Base-by-base conservation (phyloP, 1,140 invertebrate species). In the Sycophila sp. region DNA sequence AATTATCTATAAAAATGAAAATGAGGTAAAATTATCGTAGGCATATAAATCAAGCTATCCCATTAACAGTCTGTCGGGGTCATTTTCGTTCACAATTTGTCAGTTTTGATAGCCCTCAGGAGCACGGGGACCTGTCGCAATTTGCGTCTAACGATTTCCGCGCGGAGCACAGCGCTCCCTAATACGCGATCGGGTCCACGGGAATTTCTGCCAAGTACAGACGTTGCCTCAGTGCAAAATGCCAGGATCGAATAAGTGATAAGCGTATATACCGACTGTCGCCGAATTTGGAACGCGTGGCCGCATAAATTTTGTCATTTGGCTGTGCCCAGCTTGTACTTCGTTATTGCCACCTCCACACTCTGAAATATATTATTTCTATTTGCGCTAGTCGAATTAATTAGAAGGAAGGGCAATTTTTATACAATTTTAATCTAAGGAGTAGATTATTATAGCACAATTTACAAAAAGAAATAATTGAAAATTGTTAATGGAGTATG, bases 151-250 rank as follows among this genome's bases (percentile, higher is more conserved):
- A 66, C 63, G 63, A 66, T 66, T 66, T 66, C 63, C 36, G 51
- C 7, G 32, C 30, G 5, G 34, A 17, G 32, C 30, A 17, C n/a
- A n/a, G 15, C 51, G 15, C 15, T 28, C 28, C 30, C 38, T 53
- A 34, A 65, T 66, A 40, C 36, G 49, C 36, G 51, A 55, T 51
- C 34, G 47, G 62, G 32, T 66, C 49, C 53, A 40, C 28, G 30
- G 19, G 65, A 68, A 68, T 59, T 68, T 19, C 65, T 68, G 65
- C 65, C 65, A 68, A 68, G 40, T 40, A 22, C 65, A 68, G 65
- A 58, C 55, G 26, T 36, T 28, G 53, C 26, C 19, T 5, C 5
- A 15, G 49, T 36, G n/a, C 32, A 65, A 53, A 65, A 65, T 15
- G 45, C 47, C 34, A 7, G 45, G 32, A 56, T 66, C 63, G 24